A percentile compares a stretch with the other conserved stretches of the same genome.
Evolutionary conservation across 2,888 invertebrate species (phyloP).

Genomic region (Didymodactylos carnosus): DNA sequence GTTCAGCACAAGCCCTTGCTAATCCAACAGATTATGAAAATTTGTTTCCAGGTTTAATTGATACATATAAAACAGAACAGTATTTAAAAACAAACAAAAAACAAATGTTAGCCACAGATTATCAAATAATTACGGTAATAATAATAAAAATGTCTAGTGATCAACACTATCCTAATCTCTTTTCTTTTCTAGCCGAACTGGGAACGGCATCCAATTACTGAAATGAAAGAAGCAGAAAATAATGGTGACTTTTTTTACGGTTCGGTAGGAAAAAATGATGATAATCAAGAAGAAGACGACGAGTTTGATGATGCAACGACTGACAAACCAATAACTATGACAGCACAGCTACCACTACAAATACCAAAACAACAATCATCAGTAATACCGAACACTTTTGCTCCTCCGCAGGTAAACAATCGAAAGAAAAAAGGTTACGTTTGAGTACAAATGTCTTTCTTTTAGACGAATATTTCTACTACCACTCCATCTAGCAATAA

Average conservation of each 20-base stretch:
- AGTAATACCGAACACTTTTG: too few relatives aligned
- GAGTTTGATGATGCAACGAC: neutral
- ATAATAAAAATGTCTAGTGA: neutral
- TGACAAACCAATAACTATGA: neutral
- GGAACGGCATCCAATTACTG: conserved; percentile 50
- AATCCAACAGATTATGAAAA: conserved; percentile 89
- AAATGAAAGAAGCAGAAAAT: conserved; percentile 46
- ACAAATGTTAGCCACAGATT: conserved; percentile 44
- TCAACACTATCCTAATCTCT: neutral
- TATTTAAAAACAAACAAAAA: conserved; percentile 21
- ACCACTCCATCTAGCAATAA: neutral
- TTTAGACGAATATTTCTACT: too few relatives aligned
- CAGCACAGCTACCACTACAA: too few relatives aligned
- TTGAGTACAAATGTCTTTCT: too few relatives aligned
- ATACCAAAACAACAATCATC: too few relatives aligned
- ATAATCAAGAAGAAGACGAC: neutral
- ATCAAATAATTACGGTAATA: conserved; percentile 37
- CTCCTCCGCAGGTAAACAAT: too few relatives aligned
- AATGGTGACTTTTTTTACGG: conserved; percentile 38
- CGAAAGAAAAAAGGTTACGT: too few relatives aligned
- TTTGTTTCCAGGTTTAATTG: conserved; percentile 61
- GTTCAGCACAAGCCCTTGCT: conserved; percentile 76
- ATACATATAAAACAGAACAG: conserved; percentile 11
- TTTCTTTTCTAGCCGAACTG: conserved; percentile 30
- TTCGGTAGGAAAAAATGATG: neutral